Base-by-base conservation (phyloP, 2,113 vertebrate genomes). In the Solea senegalensis region DNA sequence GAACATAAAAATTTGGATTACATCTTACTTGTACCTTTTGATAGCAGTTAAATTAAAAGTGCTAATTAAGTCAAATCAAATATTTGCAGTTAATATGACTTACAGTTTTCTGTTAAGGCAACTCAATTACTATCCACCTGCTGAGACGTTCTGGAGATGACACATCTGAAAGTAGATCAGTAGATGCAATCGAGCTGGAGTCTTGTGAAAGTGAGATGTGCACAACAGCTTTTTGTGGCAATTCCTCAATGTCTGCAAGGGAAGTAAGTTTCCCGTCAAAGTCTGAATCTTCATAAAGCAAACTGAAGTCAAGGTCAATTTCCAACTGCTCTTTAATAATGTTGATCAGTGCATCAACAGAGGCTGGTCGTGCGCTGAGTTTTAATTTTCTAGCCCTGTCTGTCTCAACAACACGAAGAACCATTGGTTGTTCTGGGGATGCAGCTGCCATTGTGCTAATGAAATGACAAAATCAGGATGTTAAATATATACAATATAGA, bases 201-300 rank as follows among this genome's bases (percentile, higher is more conserved):
- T 80, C 69, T 39, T 74, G 8, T 66, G 28, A 4, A 65, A 65
- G 34, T 64, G 49, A 48, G 5, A 81, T 69, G 13, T 88, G 72
- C 2, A 80, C 44, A 64, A 21, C 13, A 8, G 80, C 64, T 68
- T 85, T 85, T 67, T 78, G 74, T 73, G 83, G 80, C 21, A 85
- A 70, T 2, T 82, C 69, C 9, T 76, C 12, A 40, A 81, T 83
- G 26, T 83, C 60, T 26, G 4, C 39, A 1, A 85, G 52, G 14
- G 4, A 74, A 51, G 65, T 74, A 11, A 80, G 76, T 45, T 81
- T 74, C 4, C 68, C 68, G 44, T 83, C 71, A 64, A 88, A 79
- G 59, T 86, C 75, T 71, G 81, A 74, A 56, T 83, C 75, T 69
- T 86, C 72, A 8, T 82, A 84, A 10, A 27, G 15, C n/a, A 84